These are phyloP conservation scores for Diplodus sargus DNA, from an alignment of 2,797 vertebrate species.

Conservation along the genomic window DNA sequence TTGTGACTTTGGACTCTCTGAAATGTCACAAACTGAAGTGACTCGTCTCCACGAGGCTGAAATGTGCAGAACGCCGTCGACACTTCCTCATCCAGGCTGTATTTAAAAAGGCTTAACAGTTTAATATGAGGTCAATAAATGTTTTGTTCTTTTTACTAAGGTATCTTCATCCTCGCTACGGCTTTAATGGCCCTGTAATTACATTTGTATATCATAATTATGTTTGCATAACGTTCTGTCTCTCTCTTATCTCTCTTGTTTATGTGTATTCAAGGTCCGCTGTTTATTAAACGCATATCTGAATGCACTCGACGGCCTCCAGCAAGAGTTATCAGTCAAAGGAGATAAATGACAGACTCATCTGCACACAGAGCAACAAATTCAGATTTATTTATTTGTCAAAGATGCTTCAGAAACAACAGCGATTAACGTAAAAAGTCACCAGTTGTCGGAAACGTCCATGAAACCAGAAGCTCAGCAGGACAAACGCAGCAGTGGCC, in stretches of 20 bases:
- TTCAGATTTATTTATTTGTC: slow-evolving; percentile 53
- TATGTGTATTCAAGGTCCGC: neutral
- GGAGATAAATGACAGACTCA: slow-evolving; percentile 27
- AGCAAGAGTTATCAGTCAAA: neutral
- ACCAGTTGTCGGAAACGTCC: neutral
- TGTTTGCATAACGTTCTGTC: neutral
- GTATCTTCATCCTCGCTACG: neutral
- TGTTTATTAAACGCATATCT: neutral
- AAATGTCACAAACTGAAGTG: neutral
- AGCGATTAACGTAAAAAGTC: neutral
- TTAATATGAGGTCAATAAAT: neutral
- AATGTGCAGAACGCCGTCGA: no score
- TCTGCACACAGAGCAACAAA: neutral
- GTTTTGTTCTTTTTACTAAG: neutral
- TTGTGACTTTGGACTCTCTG: neutral
- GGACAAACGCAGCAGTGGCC: slow-evolving; percentile 89
- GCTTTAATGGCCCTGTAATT: neutral
- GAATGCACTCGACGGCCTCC: neutral
- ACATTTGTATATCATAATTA: neutral
- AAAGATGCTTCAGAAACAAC: neutral
- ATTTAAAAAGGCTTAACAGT: neutral
- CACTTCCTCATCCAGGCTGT: neutral
- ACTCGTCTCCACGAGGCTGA: neutral
- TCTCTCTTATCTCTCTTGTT: neutral
- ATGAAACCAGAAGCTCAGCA: slow-evolving; percentile 36